Evolutionary conservation across 2,113 vertebrate species (phyloP).

Genomic region (Turdus rufiventris): DNA sequence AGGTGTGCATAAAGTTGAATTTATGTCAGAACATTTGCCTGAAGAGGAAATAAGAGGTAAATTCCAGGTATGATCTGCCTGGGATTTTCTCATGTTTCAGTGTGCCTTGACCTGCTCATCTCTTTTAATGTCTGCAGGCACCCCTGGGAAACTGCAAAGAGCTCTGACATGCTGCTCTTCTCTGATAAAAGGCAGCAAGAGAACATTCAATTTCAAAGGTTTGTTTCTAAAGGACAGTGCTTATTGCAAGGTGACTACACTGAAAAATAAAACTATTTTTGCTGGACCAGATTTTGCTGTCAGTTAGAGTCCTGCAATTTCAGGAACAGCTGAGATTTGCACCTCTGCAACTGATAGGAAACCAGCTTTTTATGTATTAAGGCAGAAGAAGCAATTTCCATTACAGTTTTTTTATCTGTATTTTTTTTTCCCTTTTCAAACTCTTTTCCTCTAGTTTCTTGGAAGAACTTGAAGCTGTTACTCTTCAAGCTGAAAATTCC

Average conservation of each 20-base stretch:
- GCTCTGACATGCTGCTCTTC: not conserved
- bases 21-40: not conserved
- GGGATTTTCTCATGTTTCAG: not conserved
- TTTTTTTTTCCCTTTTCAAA: not conserved
- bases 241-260: not conserved
- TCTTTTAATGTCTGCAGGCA: not conserved
- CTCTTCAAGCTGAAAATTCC: not conserved
- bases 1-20: not conserved
- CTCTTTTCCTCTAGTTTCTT: not conserved
- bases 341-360: not conserved
- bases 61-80: not conserved
- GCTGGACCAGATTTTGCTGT: not conserved
- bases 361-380: not conserved
- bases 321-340: not conserved
- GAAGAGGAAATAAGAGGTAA: conserved; percentile 23
- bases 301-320: not conserved
- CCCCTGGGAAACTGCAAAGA: not conserved
- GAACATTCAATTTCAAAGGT: not conserved
- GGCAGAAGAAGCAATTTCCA: not conserved
- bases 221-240: not conserved
- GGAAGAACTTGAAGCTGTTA: not conserved
- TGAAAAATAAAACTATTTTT: not conserved
- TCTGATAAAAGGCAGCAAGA: conserved; percentile 30
- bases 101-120: conserved; percentile 5
- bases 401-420: not conserved